Percentiles rank a stretch among this genome's conserved stretches.
Evolutionary conservation across 2,888 invertebrate genomes (phyloP).

Genomic region (Galerucella nymphaeae): DNA sequence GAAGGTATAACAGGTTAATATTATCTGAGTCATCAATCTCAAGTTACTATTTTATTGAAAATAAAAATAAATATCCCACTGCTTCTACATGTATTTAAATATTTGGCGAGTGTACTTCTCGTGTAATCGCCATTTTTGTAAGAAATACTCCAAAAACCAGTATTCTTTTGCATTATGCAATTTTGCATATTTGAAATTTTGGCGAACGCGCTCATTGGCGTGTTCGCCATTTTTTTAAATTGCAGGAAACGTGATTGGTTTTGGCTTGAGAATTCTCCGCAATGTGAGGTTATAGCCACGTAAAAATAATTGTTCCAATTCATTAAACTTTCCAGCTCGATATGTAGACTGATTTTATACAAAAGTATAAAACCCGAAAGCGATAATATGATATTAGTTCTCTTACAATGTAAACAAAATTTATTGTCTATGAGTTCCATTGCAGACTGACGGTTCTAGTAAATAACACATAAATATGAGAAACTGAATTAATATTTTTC

Average conservation of each 20-base stretch:
- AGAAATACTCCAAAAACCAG: too few relatives aligned
- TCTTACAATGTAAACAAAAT: slow-evolving; percentile 52
- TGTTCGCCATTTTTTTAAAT: not conserved
- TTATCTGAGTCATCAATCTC: too few relatives aligned
- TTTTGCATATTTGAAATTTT: not conserved
- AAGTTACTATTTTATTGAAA: too few relatives aligned
- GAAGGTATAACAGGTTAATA: not conserved
- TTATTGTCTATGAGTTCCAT: slow-evolving; percentile 42
- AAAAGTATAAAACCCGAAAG: slow-evolving; percentile 23
- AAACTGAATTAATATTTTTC: not conserved
- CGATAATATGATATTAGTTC: slow-evolving; percentile 36
- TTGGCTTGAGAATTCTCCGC: not conserved
- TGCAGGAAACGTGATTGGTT: not conserved
- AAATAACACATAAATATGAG: slow-evolving; percentile 34
- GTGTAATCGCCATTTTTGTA: too few relatives aligned
- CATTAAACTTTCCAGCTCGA: slow-evolving; percentile 12
- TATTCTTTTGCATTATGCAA: too few relatives aligned
- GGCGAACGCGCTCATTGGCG: not conserved
- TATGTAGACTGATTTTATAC: slow-evolving; percentile 18
- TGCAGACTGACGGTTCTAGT: slow-evolving; percentile 30
- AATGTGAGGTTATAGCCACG: not conserved
- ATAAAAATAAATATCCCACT: too few relatives aligned
- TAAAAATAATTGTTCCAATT: slow-evolving; percentile 17
- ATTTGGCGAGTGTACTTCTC: too few relatives aligned
- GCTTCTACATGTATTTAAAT: too few relatives aligned